Evolutionary conservation across 2,888 invertebrate genomes (phyloP).

Genomic region (Tribolium freemani): DNA sequence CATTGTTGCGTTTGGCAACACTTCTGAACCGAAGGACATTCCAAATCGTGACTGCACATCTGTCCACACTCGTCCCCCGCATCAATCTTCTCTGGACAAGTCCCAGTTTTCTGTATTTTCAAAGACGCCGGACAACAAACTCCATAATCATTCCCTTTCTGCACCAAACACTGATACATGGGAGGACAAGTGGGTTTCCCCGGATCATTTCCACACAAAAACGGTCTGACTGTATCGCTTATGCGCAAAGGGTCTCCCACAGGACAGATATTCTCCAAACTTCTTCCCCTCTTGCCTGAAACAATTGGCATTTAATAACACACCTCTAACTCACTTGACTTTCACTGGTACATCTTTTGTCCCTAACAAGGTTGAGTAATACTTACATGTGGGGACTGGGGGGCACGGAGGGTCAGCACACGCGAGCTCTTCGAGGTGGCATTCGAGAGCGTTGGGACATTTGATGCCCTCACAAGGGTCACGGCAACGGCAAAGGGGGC

Average conservation of each 20-base stretch:
- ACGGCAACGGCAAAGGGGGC: constrained; percentile 84
- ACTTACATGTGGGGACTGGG: constrained; percentile 84
- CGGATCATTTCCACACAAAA: constrained; percentile 84
- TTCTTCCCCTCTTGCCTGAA: constrained; percentile 81
- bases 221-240: constrained; percentile 81
- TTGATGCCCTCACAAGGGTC: constrained; percentile 84
- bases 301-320: constrained; percentile 20
- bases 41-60: constrained; percentile 83
- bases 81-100: constrained; percentile 75
- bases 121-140: constrained; percentile 88
- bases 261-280: constrained; percentile 84
- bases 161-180: constrained; percentile 84
- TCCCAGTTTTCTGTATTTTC: constrained; percentile 82
- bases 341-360: constrained; percentile 37
- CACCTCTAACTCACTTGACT: constrained; percentile 39
- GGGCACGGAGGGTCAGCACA: constrained; percentile 87
- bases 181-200: constrained; percentile 90
- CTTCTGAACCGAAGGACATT: constrained; percentile 86
- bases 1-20: constrained; percentile 84
- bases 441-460: constrained; percentile 83
- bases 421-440: constrained; percentile 83
- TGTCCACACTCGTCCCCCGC: constrained; percentile 73
- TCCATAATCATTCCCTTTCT: constrained; percentile 87
- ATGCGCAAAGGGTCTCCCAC: constrained; percentile 81
- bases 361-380: constrained; percentile 40